A percentile compares a stretch with the other conserved stretches of the same genome.
These are phyloP conservation scores for Istiophorus platypterus DNA, from an alignment of 2,113 vertebrate genomes.

Conservation along the genomic window DNA sequence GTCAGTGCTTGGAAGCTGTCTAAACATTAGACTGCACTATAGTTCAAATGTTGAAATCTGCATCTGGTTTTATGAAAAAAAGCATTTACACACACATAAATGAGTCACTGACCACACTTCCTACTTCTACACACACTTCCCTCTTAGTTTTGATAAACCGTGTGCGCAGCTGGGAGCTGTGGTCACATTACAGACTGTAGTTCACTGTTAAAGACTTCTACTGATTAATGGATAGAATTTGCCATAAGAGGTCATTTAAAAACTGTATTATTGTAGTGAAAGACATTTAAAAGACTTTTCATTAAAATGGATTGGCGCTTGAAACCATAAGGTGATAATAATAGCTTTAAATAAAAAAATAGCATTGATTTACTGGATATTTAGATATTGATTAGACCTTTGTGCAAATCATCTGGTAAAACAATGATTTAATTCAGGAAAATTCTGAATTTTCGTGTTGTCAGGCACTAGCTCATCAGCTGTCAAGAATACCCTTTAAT, in stretches of 20 bases:
- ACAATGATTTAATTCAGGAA: background rate
- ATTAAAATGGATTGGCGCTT: background rate
- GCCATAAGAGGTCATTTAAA: background rate
- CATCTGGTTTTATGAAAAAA: constrained; percentile 49
- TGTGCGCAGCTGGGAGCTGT: background rate
- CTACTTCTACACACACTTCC: constrained; percentile 9
- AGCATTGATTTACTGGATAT: background rate
- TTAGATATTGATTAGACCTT: background rate
- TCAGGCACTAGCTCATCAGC: background rate
- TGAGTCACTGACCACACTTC: constrained; percentile 7
- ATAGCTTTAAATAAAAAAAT: background rate
- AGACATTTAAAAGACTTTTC: background rate
- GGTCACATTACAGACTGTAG: background rate
- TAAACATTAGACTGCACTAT: constrained; percentile 50
- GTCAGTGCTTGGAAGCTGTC: constrained; percentile 55
- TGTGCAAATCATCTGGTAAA: background rate
- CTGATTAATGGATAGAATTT: background rate
- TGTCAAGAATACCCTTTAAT: background rate
- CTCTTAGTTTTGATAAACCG: background rate
- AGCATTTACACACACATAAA: constrained; percentile 7
- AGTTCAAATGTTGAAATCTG: constrained; percentile 63
- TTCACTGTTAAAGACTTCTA: background rate
- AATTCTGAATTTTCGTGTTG: background rate
- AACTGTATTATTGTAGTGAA: background rate
- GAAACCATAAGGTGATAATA: background rate